Evolutionary conservation across 2,888 invertebrate species (phyloP).

Genomic region (Coelinius sp.): DNA sequence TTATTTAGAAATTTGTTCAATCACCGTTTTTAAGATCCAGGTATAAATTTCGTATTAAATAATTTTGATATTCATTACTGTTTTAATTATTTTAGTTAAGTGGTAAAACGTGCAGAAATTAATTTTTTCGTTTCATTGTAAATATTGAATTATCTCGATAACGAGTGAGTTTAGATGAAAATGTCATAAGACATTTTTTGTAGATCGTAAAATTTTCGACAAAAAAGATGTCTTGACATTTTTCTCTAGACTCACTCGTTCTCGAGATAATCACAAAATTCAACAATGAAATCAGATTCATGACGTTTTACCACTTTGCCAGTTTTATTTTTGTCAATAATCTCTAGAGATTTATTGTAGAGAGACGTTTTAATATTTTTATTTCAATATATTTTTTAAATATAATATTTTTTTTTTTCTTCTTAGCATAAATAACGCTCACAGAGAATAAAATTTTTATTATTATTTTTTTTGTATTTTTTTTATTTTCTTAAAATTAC

Average conservation of each 20-base stretch:
- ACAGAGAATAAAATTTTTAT: slow-evolving; percentile 41
- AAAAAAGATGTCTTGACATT: background rate
- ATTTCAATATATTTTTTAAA: slow-evolving; percentile 32
- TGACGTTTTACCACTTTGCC: background rate
- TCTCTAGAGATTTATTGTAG: slow-evolving; percentile 11
- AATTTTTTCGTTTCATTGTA: background rate
- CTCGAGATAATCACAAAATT: background rate
- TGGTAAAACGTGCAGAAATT: background rate
- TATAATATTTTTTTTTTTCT: slow-evolving; percentile 42
- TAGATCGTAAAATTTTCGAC: background rate
- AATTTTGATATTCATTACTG: background rate
- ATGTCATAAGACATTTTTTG: background rate
- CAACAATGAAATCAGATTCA: no score
- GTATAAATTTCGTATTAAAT: background rate
- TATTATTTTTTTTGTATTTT: background rate
- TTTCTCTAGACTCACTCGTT: background rate
- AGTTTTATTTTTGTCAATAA: background rate
- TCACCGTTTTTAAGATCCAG: background rate
- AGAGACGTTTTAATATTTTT: slow-evolving; percentile 40
- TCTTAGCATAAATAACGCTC: slow-evolving; percentile 48
- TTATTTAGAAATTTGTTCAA: background rate
- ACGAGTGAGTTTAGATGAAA: background rate
- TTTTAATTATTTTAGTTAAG: background rate
- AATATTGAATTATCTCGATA: background rate
- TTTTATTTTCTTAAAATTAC: slow-evolving; percentile 37